A percentile compares a stretch with the other conserved stretches of the same genome.
Evolutionary conservation across 1,140 invertebrate genomes (phyloP).

Genomic region (Cataglyphis hispanica): DNA sequence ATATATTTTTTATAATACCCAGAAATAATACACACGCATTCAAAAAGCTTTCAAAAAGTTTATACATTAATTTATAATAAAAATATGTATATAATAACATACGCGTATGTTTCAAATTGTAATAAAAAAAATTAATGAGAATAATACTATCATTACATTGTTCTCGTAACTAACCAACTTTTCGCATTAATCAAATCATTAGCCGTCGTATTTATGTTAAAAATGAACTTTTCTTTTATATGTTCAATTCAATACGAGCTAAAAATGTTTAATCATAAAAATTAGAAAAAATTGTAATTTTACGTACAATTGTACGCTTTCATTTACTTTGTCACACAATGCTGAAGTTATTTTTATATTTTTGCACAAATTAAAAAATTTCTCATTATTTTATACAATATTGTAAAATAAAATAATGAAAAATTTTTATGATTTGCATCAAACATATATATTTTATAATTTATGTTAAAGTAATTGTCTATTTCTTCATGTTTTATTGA

Average conservation of each 20-base stretch:
- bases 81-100: too few relatives aligned
- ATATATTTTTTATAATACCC: too few relatives aligned
- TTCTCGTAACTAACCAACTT: constrained; percentile 42
- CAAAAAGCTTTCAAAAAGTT: not conserved
- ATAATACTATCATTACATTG: constrained; percentile 19
- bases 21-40: too few relatives aligned
- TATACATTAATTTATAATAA: not conserved
- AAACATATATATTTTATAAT: not conserved
- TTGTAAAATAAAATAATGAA: not conserved
- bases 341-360: not conserved
- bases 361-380: not conserved
- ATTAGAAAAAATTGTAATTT: constrained; percentile 32
- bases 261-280: not conserved
- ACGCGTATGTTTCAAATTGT: not conserved
- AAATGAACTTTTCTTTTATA: not conserved
- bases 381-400: not conserved
- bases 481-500: constrained; percentile 6
- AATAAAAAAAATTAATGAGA: not conserved
- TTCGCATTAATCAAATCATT: not conserved
- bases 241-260: not conserved
- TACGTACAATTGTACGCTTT: constrained; percentile 6
- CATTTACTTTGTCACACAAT: constrained; percentile 10
- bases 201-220: not conserved
- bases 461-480: not conserved
- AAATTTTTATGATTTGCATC: not conserved